Conservation (phyloP, 1,140 invertebrate genomes). For the Sycophaga agraensis region DNA sequence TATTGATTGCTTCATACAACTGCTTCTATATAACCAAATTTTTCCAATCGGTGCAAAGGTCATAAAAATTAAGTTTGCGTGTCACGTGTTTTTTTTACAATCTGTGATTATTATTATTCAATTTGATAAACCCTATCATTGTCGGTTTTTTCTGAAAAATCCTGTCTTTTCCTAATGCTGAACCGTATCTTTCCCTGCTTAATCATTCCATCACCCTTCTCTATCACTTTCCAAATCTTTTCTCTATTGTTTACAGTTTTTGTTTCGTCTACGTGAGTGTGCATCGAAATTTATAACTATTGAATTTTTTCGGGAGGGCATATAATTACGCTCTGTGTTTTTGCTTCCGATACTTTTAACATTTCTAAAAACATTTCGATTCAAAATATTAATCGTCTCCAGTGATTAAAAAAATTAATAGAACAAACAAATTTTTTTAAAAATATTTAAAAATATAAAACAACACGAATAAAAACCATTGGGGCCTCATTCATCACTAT, state of each 20-base stretch:
- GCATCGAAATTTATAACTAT: constrained; percentile 22
- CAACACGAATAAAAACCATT: constrained; percentile 9
- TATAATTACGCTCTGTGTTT: constrained; percentile 7
- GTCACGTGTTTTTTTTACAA: constrained; percentile 23
- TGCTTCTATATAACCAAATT: constrained; percentile 19
- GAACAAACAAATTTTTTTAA: constrained; percentile 27
- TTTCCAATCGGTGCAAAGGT: constrained; percentile 20
- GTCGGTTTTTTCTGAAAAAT: constrained; percentile 25
- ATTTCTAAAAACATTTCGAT: constrained; percentile 12
- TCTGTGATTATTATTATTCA: constrained; percentile 31
- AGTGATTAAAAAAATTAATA: constrained; percentile 24
- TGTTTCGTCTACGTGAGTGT: constrained; percentile 14
- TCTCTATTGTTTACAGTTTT: constrained; percentile 9
- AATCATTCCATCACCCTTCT: constrained; percentile 20
- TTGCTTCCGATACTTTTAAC: neutral
- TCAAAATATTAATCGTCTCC: constrained; percentile 1
- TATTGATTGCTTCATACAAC: constrained; percentile 1
- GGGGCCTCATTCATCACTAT: constrained; percentile 20
- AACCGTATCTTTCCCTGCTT: constrained; percentile 16
- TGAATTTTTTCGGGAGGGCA: neutral
- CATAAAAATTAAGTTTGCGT: constrained; percentile 16
- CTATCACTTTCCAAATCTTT: constrained; percentile 11
- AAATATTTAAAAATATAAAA: constrained; percentile 21
- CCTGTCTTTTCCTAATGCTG: constrained; percentile 11
- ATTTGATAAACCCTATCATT: constrained; percentile 24